Base-by-base conservation (phyloP, 2,797 vertebrate species). In the Acanthis flammea region DNA sequence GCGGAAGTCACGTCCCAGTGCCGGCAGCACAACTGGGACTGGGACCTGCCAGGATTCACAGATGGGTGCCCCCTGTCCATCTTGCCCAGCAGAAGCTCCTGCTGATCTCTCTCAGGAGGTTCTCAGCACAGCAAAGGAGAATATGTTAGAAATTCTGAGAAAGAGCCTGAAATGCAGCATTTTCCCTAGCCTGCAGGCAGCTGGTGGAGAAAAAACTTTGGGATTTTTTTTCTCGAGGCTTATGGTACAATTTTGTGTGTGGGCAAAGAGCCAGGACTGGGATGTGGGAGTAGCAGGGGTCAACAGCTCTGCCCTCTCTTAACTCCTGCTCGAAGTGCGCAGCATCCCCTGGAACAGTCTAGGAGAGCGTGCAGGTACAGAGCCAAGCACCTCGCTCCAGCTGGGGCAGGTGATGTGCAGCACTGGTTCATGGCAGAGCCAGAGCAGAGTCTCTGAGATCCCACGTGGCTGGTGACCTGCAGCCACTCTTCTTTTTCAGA, bases 401-500 rank as follows among this genome's bases (percentile, higher is more conserved):
- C 61, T 68, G 75, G 48, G 61, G 10, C 6, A 2, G 55, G 28
- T 60, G 65, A 21, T 53, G 22, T 13, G 33, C 48, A 45, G 54
- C 62, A 30, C 2, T 4, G 7, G 71, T 7, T 74, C 31, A 3
- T 4, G 14, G 31, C 19, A 24, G 37, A 71, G 48, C 70, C 89
- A 50, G 39, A 14, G 1, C 9, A 1, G 42, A 19, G 55, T 66
- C 45, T 48, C 57, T 13, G 73, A 72, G n/a, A 47, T 58, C 41
- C 37, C 13, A 19, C 1, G 2, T 6, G 18, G 31, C 48, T 19
- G 9, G 31, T 72, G 93, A 91, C 48, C 79, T 8, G 33, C 73
- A 19, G 70, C n/a, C 11, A 4, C 54, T 51, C 54, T 86, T 55
- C 57, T 61, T 48, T 75, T 35, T 18, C 84, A 98, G 98, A 98